Base-by-base conservation (phyloP, 1,140 invertebrate species). In the Spodoptera litura region DNA sequence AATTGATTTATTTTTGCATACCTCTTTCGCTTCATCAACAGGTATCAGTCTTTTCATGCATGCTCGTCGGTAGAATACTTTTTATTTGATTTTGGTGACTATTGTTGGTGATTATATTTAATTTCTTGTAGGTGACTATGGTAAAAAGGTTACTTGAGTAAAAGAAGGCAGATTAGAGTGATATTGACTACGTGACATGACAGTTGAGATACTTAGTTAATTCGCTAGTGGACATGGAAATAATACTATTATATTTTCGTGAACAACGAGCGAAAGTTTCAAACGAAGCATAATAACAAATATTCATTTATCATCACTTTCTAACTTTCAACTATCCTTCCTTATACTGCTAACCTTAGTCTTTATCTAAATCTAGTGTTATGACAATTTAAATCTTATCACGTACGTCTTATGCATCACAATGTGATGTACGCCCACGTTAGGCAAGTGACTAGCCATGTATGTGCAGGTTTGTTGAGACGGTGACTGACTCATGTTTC, bases 301-400 rank as follows among this genome's bases (percentile, higher is more conserved):
- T 44, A 53, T 13, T 73, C 44, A 58, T 44, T 75, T 62, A 78
- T 78, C 66, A 61, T 78, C 58, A 80, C 81, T 86, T 86, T 86
- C 85, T 86, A 85, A 85, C 83, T 86, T 84, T 86, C 85, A 79
- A 76, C 52, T 20, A 64, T 66, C 62, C 52, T 79, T 44, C 61
- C 68, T n/a, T 52, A 53, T 55, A 56, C 38, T 27, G 38, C 71
- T 27, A 73, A 73, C 59, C 71, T 59, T 25, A 11, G 0, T 25
- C 15, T 25, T 27, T 52, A 68, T 27, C 44, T n/a, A 4, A 55
- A 4, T 27, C 6, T 51, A 52, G 20, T 70, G 12, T 70, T 52
- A 70, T 31, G 51, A 53, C 49, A 73, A 73, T 38, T 73, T 73
- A 53, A 59, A 15, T 49, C 71, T 59, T 59, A 73, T 73, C 9